Evolutionary conservation across 2,888 invertebrate genomes (phyloP).

Genomic region (Ophioninae sp.): DNA sequence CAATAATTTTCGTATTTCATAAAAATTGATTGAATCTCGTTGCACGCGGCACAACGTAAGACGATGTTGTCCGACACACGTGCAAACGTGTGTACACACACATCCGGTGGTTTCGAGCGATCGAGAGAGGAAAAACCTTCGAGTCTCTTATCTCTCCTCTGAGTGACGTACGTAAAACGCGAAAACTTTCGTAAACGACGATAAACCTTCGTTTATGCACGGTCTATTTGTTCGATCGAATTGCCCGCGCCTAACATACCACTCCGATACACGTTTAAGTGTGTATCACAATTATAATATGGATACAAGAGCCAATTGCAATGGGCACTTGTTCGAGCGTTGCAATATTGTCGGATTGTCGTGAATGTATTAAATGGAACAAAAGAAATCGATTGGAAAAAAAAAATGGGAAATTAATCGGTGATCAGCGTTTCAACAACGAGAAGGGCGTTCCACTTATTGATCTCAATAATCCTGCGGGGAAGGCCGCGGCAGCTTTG

Average conservation of each 20-base stretch:
- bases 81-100: constrained; percentile 31
- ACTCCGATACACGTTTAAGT: constrained; percentile 13
- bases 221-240: constrained; percentile 66
- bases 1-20: constrained; percentile 28
- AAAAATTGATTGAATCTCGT: constrained; percentile 20
- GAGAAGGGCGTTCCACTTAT: constrained; percentile 60
- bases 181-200: constrained; percentile 63
- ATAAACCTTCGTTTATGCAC: constrained; percentile 67
- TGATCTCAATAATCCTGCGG: constrained; percentile 46
- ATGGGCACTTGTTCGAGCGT: constrained; percentile 39
- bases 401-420: constrained; percentile 29
- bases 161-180: constrained; percentile 52
- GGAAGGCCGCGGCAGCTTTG: constrained; percentile 51
- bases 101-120: constrained; percentile 32
- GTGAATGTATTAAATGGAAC: constrained; percentile 33
- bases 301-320: constrained; percentile 25
- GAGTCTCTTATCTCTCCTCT: constrained; percentile 51
- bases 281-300: background rate
- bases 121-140: constrained; percentile 62
- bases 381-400: background rate
- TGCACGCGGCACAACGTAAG: background rate
- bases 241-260: constrained; percentile 50
- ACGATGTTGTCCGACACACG: constrained; percentile 26
- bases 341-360: constrained; percentile 46
- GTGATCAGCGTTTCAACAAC: constrained; percentile 45